Percentiles rank a stretch among this genome's conserved stretches.
Evolutionary conservation across 2,113 vertebrate species (phyloP).

Genomic region (Narcine bancroftii): DNA sequence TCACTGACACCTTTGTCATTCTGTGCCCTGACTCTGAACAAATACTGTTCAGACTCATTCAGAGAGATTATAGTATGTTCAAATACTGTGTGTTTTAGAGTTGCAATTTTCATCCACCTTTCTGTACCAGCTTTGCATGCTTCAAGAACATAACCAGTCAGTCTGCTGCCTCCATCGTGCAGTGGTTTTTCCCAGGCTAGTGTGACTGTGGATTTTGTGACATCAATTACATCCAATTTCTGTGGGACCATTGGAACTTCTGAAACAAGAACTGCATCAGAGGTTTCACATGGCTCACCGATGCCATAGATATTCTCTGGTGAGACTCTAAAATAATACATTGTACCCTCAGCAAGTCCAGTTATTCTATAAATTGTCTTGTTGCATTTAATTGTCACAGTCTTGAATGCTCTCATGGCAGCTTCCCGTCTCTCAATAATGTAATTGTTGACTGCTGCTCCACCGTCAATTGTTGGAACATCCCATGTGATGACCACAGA

Average conservation of each 20-base stretch:
- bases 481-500: slow-evolving; percentile 88
- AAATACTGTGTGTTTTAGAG: slow-evolving; percentile 73
- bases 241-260: slow-evolving; percentile 82
- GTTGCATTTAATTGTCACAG: slow-evolving; percentile 85
- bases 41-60: slow-evolving; percentile 87
- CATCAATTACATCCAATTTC: slow-evolving; percentile 80
- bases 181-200: slow-evolving; percentile 95
- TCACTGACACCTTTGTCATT: slow-evolving; percentile 87
- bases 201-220: slow-evolving; percentile 82
- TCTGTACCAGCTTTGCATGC: slow-evolving; percentile 87
- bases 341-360: slow-evolving; percentile 78
- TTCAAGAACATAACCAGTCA: slow-evolving; percentile 84
- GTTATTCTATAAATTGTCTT: slow-evolving; percentile 86
- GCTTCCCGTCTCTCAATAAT: slow-evolving; percentile 93
- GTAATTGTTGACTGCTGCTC: slow-evolving; percentile 89
- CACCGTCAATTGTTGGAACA: slow-evolving; percentile 80
- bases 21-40: slow-evolving; percentile 83
- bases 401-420: slow-evolving; percentile 96
- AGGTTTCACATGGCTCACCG: slow-evolving; percentile 81
- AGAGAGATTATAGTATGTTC: slow-evolving; percentile 86
- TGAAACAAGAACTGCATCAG: slow-evolving; percentile 78
- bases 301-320: slow-evolving; percentile 96
- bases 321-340: slow-evolving; percentile 92
- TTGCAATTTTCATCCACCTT: slow-evolving; percentile 91
- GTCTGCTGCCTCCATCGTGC: slow-evolving; percentile 87